Evolutionary conservation across 2,888 invertebrate genomes (phyloP).

Genomic region (Mythimna impura): DNA sequence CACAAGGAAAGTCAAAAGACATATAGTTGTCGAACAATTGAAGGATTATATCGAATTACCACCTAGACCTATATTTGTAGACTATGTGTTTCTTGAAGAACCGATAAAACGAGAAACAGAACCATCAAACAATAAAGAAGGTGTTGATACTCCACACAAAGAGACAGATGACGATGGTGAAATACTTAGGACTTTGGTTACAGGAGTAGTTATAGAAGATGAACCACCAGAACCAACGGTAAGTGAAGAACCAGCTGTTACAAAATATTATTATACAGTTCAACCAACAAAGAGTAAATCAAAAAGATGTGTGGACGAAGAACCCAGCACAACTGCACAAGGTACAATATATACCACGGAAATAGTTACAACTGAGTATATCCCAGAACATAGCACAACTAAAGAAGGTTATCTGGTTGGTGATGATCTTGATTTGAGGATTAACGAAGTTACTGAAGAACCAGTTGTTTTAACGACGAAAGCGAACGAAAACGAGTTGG

Average conservation of each 20-base stretch:
- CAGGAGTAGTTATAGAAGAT: conserved; percentile 27
- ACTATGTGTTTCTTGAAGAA: conserved; percentile 78
- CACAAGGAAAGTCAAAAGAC: conserved; percentile 63
- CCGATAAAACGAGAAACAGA: conserved; percentile 43
- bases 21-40: conserved; percentile 56
- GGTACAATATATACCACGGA: background rate
- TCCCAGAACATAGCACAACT: conserved; percentile 44
- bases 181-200: conserved; percentile 27
- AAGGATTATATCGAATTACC: conserved; percentile 65
- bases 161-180: background rate
- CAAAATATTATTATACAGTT: conserved; percentile 48
- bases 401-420: conserved; percentile 61
- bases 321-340: background rate
- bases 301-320: conserved; percentile 29
- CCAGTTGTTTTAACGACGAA: conserved; percentile 44
- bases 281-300: conserved; percentile 15
- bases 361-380: conserved; percentile 3
- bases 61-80: conserved; percentile 68
- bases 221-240: conserved; percentile 16
- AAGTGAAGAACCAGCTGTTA: conserved; percentile 51
- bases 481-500: conserved; percentile 43
- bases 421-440: conserved; percentile 18
- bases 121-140: conserved; percentile 6
- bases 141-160: conserved; percentile 13
- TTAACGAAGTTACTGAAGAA: conserved; percentile 18